Evolutionary conservation across 2,888 invertebrate species (phyloP).

Genomic region (Rapana venosa): DNA sequence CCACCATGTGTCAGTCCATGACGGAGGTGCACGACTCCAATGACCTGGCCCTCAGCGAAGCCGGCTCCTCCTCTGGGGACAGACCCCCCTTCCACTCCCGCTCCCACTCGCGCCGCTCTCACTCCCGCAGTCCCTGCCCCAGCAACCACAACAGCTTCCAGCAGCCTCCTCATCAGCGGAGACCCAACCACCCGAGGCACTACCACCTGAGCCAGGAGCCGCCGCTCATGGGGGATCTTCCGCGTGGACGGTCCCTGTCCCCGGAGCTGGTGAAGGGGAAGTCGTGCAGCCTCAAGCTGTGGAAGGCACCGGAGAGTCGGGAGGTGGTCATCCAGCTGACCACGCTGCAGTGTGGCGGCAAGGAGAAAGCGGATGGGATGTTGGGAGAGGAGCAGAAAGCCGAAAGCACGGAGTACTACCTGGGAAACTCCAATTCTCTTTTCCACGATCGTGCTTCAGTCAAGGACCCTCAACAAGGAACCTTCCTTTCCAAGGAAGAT

Average conservation of each 20-base stretch:
- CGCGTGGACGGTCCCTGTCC: background rate
- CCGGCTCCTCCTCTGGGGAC: conserved; percentile 42
- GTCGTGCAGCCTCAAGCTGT: conserved; percentile 2
- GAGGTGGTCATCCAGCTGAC: conserved; percentile 33
- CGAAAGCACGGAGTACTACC: too few relatives aligned
- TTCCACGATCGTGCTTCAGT: background rate
- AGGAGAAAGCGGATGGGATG: background rate
- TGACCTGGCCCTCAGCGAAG: conserved; percentile 48
- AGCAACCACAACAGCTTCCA: background rate
- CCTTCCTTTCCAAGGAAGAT: background rate
- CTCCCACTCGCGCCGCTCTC: background rate
- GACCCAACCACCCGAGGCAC: background rate
- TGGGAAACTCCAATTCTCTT: too few relatives aligned
- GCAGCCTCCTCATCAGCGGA: background rate
- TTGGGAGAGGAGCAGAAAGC: too few relatives aligned
- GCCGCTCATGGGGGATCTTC: background rate
- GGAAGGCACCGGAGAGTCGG: background rate
- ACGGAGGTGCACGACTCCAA: conserved; percentile 46
- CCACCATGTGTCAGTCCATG: conserved; percentile 40
- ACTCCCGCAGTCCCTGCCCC: background rate
- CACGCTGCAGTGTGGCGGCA: background rate
- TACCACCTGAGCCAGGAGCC: background rate
- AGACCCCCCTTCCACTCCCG: background rate
- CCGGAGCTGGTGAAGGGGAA: background rate
- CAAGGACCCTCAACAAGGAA: background rate